Evolutionary conservation across 2,888 invertebrate species (phyloP), one percentile per base, ranked within the genome.

Genomic region (Acronicta alni): DNA sequence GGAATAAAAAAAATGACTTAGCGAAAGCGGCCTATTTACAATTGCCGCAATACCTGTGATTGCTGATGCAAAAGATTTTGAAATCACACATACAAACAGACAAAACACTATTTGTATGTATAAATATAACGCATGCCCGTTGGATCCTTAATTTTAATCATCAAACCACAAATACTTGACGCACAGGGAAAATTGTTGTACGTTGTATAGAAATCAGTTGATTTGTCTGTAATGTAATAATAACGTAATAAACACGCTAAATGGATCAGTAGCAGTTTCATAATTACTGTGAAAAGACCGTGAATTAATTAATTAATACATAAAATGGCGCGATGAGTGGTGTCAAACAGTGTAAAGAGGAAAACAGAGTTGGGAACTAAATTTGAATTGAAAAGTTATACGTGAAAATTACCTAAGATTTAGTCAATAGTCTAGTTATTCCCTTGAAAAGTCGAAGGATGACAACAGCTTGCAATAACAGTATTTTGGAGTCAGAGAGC

Each of bases 161-260:
- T 1, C 23, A 3, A 20, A 37, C 15, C 16, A 23, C 15, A 38
- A 38, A 16, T 8, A 5, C 17, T 12, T 56, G 51, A 70, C 65
- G 30, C 51, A 64, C 9, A 42, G 45, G 67, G 48, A 57, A 65
- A 67, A 71, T 17, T 30, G 12, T 17, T 9, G 23, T 16, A 42
- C 16, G 35, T 5, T 16, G 16, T 46, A 15, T 3, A 10, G 8
- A 23, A 23, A 38, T 30, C 12, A 30, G 12, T 14, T 30, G 23
- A 17, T 12, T 41, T 17, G 20, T 16, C 26, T 23, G 1, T 43
- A 30, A 44, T 15, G 30, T 26, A 8, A 18, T 47, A 9, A 32
- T 32, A 37, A 23, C 12, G 4, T 45, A 39, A 41, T 41, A 37
- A 15, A 30, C 3, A 45, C 3, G 14, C 26, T 0, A 9, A 26